Evolutionary conservation across 2,888 invertebrate genomes (phyloP).

Genomic region (Dolichopus griseipennis): DNA sequence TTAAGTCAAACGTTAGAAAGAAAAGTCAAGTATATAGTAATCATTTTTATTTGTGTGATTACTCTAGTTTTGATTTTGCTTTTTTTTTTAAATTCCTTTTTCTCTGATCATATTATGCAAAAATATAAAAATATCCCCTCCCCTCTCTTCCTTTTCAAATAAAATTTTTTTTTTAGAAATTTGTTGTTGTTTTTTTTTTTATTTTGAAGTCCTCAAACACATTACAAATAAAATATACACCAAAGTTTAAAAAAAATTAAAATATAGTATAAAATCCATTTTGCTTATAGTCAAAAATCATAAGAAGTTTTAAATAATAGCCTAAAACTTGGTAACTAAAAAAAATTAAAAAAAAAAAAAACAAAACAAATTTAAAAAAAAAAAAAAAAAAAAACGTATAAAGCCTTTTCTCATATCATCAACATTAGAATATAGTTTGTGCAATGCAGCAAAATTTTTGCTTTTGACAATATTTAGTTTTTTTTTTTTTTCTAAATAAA

Average conservation of each 20-base stretch:
- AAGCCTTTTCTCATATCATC: background rate
- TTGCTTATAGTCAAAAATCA: background rate
- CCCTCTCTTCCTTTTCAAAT: too few relatives aligned
- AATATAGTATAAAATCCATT: background rate
- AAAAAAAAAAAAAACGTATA: background rate
- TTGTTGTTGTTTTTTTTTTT: too few relatives aligned
- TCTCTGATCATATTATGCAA: too few relatives aligned
- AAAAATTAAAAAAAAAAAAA: background rate
- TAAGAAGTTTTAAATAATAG: background rate
- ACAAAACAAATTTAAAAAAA: background rate
- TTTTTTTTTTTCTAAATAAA: background rate
- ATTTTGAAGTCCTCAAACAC: background rate
- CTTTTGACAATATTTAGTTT: background rate
- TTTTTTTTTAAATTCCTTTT: too few relatives aligned
- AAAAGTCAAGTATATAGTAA: too few relatives aligned
- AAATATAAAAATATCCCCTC: too few relatives aligned
- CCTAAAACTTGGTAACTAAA: background rate
- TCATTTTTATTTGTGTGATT: too few relatives aligned
- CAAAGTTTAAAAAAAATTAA: too few relatives aligned
- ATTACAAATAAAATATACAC: background rate
- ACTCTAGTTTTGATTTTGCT: too few relatives aligned
- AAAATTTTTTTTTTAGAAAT: too few relatives aligned
- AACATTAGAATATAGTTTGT: constrained; percentile 1
- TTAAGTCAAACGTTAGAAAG: too few relatives aligned
- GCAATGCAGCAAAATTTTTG: constrained; percentile 2